Conservation (phyloP, 2,797 vertebrate genomes). For the Hafferia zeledoni region DNA sequence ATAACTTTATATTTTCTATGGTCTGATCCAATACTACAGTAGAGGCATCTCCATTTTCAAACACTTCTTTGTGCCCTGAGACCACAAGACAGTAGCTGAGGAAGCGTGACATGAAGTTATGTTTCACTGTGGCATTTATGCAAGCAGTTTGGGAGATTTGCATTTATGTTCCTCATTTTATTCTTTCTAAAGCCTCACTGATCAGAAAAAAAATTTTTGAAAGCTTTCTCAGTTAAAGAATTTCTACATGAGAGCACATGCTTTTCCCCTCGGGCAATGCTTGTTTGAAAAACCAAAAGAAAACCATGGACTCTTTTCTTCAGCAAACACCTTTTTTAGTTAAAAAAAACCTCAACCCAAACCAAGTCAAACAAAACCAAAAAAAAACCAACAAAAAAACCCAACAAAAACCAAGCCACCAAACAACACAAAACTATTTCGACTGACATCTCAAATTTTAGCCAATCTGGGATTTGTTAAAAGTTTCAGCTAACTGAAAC, state of each 20-base stretch:
- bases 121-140: background rate
- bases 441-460: background rate
- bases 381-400: background rate
- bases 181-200: background rate
- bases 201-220: background rate
- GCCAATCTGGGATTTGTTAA: background rate
- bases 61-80: background rate
- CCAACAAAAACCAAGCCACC: too few relatives aligned
- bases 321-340: background rate
- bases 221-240: background rate
- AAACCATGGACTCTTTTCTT: background rate
- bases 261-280: background rate
- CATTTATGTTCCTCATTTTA: background rate
- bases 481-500: background rate
- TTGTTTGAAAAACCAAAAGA: background rate
- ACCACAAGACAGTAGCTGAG: background rate
- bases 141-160: background rate
- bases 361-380: too few relatives aligned
- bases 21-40: background rate
- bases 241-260: background rate
- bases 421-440: background rate
- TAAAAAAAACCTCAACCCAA: background rate
- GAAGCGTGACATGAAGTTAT: background rate
- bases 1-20: fast-evolving
- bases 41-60: background rate